Conservation (phyloP, 1,140 invertebrate species). For the Cataglyphis hispanica region DNA sequence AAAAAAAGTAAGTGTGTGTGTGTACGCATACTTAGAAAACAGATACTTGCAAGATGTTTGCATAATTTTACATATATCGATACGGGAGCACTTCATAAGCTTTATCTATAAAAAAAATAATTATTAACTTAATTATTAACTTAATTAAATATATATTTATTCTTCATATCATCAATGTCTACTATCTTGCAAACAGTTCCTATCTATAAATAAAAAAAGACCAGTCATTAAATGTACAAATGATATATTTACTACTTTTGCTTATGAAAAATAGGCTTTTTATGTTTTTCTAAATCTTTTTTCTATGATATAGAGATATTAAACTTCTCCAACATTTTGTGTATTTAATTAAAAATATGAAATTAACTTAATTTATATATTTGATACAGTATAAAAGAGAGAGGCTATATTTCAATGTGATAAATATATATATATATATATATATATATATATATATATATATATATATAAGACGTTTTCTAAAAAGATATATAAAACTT, state of each 20-base stretch:
- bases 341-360: neutral
- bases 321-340: neutral
- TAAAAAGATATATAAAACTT: slow-evolving; percentile 8
- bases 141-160: slow-evolving; percentile 15
- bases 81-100: neutral
- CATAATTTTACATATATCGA: neutral
- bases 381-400: neutral
- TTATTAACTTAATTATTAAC: slow-evolving; percentile 32
- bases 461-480: neutral
- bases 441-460: neutral
- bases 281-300: neutral
- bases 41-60: neutral
- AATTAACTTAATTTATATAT: slow-evolving; percentile 18
- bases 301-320: slow-evolving; percentile 21
- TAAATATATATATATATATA: neutral
- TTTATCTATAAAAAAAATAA: slow-evolving; percentile 11
- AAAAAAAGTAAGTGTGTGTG: neutral
- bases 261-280: neutral
- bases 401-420: neutral
- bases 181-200: neutral
- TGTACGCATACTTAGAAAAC: neutral
- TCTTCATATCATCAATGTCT: neutral
- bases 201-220: neutral
- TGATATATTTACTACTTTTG: slow-evolving; percentile 1
- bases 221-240: slow-evolving; percentile 19